A percentile compares a stretch with the other conserved stretches of the same genome.
Conservation (phyloP, 2,888 invertebrate genomes). For the Caenorhabditis japonica region DNA sequence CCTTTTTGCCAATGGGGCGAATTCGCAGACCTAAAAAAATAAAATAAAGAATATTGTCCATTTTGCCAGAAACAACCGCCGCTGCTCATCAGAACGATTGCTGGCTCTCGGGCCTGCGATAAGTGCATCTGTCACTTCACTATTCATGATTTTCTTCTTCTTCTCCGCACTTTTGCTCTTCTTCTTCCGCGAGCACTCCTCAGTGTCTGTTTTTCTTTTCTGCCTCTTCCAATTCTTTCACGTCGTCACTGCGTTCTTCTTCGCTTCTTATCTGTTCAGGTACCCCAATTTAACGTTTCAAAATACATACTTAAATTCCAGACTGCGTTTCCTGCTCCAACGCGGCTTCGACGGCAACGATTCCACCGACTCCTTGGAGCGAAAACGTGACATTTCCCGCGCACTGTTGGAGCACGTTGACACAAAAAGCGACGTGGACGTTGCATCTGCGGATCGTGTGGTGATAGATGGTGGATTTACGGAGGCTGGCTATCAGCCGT, state of each 20-base stretch:
- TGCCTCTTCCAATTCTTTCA: constrained; percentile 52
- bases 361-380: constrained; percentile 58
- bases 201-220: constrained; percentile 50
- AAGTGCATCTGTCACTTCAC: constrained; percentile 48
- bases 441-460: constrained; percentile 31
- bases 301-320: constrained; percentile 9
- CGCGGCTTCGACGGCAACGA: constrained; percentile 40
- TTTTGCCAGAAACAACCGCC: constrained; percentile 50
- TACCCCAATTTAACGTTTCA: neutral
- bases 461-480: constrained; percentile 47
- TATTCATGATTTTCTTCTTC: constrained; percentile 57
- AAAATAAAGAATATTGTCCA: too few relatives aligned
- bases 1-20: too few relatives aligned
- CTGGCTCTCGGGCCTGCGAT: constrained; percentile 54
- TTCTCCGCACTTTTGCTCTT: constrained; percentile 52
- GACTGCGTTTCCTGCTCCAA: constrained; percentile 53
- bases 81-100: constrained; percentile 50
- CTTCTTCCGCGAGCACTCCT: constrained; percentile 55
- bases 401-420: constrained; percentile 60
- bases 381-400: constrained; percentile 62
- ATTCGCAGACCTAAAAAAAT: too few relatives aligned
- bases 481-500: constrained; percentile 39
- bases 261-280: constrained; percentile 56
- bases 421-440: constrained; percentile 43
- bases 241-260: constrained; percentile 51